A percentile compares a stretch with the other conserved stretches of the same genome.
Evolutionary conservation across 64 coral and sea anemone genomes (phyloP).

Genomic region (Stylophora pistillata): DNA sequence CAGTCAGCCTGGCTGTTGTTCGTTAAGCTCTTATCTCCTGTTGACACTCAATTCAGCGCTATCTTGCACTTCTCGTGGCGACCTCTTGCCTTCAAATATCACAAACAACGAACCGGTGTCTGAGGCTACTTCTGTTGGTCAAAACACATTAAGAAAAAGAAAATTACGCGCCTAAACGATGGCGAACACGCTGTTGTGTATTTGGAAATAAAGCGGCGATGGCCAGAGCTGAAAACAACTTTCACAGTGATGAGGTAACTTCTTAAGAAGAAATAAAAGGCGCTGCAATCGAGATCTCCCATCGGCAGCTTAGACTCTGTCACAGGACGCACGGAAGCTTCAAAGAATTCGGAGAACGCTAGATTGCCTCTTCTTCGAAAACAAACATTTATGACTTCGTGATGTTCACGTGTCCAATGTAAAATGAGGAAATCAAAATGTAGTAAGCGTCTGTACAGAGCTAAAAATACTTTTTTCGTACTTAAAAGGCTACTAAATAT

Average conservation of each 20-base stretch:
- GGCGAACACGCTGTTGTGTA: neutral
- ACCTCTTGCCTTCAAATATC: neutral
- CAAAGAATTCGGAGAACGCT: constrained; percentile 3
- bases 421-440: neutral
- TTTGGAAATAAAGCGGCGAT: neutral
- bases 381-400: neutral
- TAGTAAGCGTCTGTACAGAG: neutral
- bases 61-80: neutral
- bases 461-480: too few species aligned
- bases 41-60: neutral
- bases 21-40: neutral
- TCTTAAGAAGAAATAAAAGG: neutral
- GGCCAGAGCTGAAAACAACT: neutral
- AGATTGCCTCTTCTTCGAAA: neutral
- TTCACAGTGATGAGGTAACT: neutral
- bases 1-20: neutral
- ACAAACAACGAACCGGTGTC: neutral
- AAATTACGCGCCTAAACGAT: neutral
- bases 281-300: neutral
- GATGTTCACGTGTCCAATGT: neutral
- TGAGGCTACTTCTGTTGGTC: neutral
- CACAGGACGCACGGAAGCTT: neutral
- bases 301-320: neutral
- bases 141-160: constrained; percentile 22
- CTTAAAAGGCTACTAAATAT: too few species aligned